Percentiles rank a stretch among this genome's conserved stretches.
Conservation (phyloP, 2,113 vertebrate species). For the Pogonocichla stellata region DNA sequence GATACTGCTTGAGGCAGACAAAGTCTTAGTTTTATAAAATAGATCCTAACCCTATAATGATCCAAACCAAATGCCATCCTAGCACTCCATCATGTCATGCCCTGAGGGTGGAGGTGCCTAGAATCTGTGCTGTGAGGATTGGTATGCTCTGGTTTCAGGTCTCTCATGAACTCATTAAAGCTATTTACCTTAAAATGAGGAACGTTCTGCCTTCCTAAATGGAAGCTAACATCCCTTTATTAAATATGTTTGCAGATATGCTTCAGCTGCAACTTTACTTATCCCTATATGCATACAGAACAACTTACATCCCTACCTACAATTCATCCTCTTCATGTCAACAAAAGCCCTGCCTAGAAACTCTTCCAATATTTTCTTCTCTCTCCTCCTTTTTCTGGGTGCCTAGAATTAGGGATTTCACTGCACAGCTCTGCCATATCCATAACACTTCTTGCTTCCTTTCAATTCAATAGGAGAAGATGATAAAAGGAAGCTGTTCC, state of each 20-base stretch:
- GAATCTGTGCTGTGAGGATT: background rate
- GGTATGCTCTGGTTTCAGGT: background rate
- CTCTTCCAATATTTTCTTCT: background rate
- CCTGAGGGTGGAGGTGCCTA: background rate
- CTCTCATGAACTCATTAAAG: background rate
- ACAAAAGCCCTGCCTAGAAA: background rate
- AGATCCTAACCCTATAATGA: background rate
- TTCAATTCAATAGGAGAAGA: background rate
- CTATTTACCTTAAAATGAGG: background rate
- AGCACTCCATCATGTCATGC: background rate
- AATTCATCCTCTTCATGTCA: background rate
- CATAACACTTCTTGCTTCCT: background rate
- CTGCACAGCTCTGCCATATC: background rate
- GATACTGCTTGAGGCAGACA: background rate
- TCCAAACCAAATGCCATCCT: background rate
- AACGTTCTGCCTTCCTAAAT: background rate
- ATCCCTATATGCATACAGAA: background rate
- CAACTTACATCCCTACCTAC: background rate
- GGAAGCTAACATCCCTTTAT: background rate
- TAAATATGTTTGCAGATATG: background rate
- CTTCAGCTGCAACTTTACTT: background rate
- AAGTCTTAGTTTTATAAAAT: background rate
- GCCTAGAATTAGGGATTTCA: background rate
- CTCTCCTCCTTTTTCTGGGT: background rate
- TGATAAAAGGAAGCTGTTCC: background rate